These are phyloP conservation scores for Coenobita brevimanus DNA, from an alignment of 1,140 invertebrate genomes.

Conservation along the genomic window DNA sequence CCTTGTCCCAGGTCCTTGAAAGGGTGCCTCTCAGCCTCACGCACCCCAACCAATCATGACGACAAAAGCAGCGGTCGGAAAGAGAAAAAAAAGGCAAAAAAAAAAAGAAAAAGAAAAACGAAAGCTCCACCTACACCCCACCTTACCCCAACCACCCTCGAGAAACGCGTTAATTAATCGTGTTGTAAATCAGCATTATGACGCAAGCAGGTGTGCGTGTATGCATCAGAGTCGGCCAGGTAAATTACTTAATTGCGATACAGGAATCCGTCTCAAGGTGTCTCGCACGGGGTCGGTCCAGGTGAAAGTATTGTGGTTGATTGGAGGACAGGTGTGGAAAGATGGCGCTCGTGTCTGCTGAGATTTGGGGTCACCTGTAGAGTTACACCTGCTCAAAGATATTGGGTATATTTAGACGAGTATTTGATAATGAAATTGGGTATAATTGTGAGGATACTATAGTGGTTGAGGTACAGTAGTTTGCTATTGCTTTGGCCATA, in stretches of 20 bases:
- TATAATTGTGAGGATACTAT: too few species aligned
- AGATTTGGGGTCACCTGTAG: too few species aligned
- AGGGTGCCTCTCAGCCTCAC: neutral
- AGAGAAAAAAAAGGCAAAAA: neutral
- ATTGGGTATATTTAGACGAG: too few species aligned
- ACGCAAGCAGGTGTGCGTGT: constrained; percentile 19
- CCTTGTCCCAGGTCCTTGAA: neutral
- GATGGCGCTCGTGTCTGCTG: too few species aligned
- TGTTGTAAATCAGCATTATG: constrained; percentile 39
- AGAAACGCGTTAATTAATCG: constrained; percentile 32
- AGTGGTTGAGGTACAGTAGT: too few species aligned
- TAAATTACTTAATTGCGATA: constrained; percentile 53
- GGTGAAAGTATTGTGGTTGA: neutral
- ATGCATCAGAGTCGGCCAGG: constrained; percentile 35
- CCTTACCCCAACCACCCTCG: too few species aligned
- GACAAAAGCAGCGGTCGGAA: constrained; percentile 24
- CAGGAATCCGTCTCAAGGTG: constrained; percentile 5
- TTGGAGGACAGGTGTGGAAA: neutral
- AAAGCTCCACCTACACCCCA: too few species aligned
- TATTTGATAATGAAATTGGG: too few species aligned
- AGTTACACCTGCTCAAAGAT: too few species aligned
- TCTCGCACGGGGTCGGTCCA: neutral
- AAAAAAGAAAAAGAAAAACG: too few species aligned
- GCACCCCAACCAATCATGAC: constrained; percentile 12
- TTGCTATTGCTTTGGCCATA: too few species aligned